Percentiles rank a stretch among this genome's conserved stretches.
These are phyloP conservation scores for Serrognathus titanus DNA, from an alignment of 2,888 invertebrate genomes.

Conservation along the genomic window DNA sequence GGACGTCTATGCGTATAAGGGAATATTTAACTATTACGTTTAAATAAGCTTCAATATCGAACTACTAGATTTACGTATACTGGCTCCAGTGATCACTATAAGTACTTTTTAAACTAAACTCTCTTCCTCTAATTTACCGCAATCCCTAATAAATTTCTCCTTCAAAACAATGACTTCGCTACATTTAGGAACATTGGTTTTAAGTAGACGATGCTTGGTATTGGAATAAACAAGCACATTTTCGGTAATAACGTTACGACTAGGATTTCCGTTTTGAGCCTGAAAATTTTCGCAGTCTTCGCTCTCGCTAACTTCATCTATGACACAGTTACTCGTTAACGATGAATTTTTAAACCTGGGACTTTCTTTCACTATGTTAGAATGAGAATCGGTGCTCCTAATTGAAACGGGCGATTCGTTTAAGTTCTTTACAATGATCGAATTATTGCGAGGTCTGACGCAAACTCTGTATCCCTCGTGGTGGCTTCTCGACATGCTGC, in stretches of 20 bases:
- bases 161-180: slow-evolving; percentile 28
- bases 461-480: slow-evolving; percentile 42
- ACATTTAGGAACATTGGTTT: slow-evolving; percentile 20
- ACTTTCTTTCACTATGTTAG: slow-evolving; percentile 23
- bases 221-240: slow-evolving; percentile 15
- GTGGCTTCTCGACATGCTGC: slow-evolving; percentile 40
- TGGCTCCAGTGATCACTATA: too few species aligned
- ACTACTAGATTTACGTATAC: too few species aligned
- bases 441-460: slow-evolving; percentile 39
- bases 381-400: slow-evolving; percentile 51
- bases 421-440: slow-evolving; percentile 39
- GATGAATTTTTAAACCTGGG: slow-evolving; percentile 7
- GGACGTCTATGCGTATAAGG: too few species aligned
- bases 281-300: slow-evolving; percentile 14
- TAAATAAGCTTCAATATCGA: too few species aligned
- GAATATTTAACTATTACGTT: too few species aligned
- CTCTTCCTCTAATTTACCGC: slow-evolving; percentile 5
- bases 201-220: neutral
- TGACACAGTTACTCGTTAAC: neutral
- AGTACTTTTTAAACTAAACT: slow-evolving; percentile 4
- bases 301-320: slow-evolving; percentile 3
- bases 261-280: slow-evolving; percentile 12
- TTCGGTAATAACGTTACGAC: slow-evolving; percentile 16
- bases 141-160: slow-evolving; percentile 25
- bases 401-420: slow-evolving; percentile 53